Evolutionary conservation across 2,113 vertebrate species (phyloP).

Genomic region (Saguinus imperator): DNA sequence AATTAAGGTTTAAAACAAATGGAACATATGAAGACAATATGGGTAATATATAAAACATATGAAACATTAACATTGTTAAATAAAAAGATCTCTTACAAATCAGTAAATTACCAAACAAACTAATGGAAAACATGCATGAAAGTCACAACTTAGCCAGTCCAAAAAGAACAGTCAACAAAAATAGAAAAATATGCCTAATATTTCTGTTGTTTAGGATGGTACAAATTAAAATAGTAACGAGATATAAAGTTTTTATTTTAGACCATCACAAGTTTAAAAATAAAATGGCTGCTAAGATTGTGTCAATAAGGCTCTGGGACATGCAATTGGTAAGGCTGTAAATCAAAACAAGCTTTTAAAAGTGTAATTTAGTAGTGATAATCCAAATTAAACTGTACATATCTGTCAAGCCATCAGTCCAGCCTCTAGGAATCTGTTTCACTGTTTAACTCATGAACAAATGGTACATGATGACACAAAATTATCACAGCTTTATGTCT

Average conservation of each 20-base stretch:
- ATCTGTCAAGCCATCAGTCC: background rate
- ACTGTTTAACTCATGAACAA: background rate
- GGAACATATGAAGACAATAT: background rate
- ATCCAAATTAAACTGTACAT: background rate
- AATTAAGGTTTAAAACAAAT: background rate
- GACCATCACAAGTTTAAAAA: background rate
- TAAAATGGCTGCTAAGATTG: background rate
- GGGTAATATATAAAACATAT: background rate
- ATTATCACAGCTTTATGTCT: background rate
- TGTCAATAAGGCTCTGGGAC: background rate
- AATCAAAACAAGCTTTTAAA: background rate
- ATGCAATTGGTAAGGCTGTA: background rate
- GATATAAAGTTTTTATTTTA: background rate
- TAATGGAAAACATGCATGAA: background rate
- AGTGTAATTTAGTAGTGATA: background rate
- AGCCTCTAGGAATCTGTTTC: background rate
- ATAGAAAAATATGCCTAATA: background rate
- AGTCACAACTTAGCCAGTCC: background rate
- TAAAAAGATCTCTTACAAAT: background rate
- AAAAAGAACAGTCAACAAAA: background rate
- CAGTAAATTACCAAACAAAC: background rate
- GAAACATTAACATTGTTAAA: background rate
- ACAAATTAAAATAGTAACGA: background rate
- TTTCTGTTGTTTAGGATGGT: background rate
- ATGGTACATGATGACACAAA: background rate